A percentile compares a stretch with the other conserved stretches of the same genome.
These are phyloP conservation scores for Neopipo cinnamomea DNA, from an alignment of 2,113 vertebrate species.

Conservation along the genomic window DNA sequence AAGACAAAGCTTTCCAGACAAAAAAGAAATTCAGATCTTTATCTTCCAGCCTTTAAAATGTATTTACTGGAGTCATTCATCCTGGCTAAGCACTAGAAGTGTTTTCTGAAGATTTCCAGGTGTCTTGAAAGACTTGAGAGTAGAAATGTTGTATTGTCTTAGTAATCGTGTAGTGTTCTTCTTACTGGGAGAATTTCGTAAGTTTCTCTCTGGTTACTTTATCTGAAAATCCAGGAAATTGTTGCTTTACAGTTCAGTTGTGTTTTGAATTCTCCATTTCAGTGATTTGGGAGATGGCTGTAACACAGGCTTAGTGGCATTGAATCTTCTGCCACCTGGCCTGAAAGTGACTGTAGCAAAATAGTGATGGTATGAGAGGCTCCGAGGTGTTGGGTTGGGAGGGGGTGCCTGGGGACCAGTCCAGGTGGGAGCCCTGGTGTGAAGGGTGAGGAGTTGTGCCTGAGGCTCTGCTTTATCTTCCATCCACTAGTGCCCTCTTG, in stretches of 20 bases:
- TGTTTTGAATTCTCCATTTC: not conserved
- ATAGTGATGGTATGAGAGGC: accelerated
- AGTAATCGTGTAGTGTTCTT: not conserved
- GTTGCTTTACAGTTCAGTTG: accelerated
- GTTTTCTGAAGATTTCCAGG: not conserved
- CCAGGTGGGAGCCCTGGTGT: accelerated
- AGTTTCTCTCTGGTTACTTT: not conserved
- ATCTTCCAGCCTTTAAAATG: not conserved
- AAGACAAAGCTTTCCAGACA: constrained; percentile 9
- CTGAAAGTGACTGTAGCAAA: accelerated
- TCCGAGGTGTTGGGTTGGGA: not conserved
- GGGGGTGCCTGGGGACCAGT: not conserved
- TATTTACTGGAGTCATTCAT: not conserved
- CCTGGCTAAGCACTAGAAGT: not conserved
- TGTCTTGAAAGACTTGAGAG: not conserved
- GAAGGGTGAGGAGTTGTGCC: not conserved
- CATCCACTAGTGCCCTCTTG: accelerated
- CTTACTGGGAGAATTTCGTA: not conserved
- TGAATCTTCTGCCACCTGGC: accelerated
- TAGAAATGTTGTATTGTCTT: not conserved
- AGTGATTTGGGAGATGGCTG: not conserved
- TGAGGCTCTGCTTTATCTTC: accelerated
- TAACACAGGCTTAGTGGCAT: not conserved
- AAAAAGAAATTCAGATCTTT: not conserved
- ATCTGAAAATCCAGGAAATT: not conserved